phyloP scores from a whole-genome alignment of 2,797 vertebrate species.

The Eutrigla gurnardus region DNA sequence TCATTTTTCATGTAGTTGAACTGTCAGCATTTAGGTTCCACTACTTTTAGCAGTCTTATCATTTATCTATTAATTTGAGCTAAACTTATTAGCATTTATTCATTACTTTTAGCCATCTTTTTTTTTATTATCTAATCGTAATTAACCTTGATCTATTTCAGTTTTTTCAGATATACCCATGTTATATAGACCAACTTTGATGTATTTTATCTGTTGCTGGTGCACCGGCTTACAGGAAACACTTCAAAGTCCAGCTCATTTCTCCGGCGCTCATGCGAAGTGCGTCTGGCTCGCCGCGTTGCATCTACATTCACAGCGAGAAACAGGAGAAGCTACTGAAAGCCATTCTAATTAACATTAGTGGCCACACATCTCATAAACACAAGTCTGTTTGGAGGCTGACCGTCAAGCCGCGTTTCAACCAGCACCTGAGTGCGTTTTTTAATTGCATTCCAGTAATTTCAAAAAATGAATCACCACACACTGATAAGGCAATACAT shows the following conservation, averaged over 20 bases:
- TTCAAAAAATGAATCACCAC: neutral
- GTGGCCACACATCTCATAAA: conserved; percentile 8
- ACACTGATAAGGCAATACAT: neutral
- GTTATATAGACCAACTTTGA: neutral
- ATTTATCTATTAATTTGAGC: neutral
- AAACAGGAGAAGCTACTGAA: neutral
- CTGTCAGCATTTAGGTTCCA: neutral
- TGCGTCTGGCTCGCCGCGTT: neutral
- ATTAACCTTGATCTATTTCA: neutral
- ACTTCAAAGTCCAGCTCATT: conserved; percentile 2
- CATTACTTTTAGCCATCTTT: neutral
- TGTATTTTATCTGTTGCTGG: neutral
- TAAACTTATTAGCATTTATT: neutral
- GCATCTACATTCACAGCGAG: neutral
- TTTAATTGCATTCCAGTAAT: conserved; percentile 3
- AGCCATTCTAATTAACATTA: neutral
- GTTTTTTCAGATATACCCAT: neutral
- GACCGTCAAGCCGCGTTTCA: conserved; percentile 4
- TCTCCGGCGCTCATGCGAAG: conserved; percentile 1
- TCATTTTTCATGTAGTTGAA: neutral
- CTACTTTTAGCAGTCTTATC: neutral
- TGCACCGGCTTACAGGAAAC: neutral
- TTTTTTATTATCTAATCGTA: neutral
- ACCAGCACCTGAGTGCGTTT: neutral
- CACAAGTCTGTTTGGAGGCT: conserved; percentile 8